Conservation (phyloP, 37 sponge, comb jelly and placozoan species). For the Halisarca cf. caerulea region DNA sequence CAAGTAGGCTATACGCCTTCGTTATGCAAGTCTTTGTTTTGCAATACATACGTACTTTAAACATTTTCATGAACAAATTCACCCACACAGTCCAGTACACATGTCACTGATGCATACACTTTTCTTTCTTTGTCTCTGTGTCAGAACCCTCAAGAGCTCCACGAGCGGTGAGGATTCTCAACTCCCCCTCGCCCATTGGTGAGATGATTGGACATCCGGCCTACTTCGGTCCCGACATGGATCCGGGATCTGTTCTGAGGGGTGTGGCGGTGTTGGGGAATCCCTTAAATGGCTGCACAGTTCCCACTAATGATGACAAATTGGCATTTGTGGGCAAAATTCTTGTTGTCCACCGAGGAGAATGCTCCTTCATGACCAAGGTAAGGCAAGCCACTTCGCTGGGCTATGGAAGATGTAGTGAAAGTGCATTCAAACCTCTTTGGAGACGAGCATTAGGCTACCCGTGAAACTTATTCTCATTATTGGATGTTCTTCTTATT, state of each 20-base stretch:
- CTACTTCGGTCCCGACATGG: slow-evolving; percentile 4
- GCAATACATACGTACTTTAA: no score
- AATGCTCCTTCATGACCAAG: slow-evolving; percentile 91
- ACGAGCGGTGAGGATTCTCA: neutral
- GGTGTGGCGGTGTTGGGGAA: slow-evolving; percentile 22
- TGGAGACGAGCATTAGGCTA: no score
- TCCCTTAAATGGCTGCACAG: slow-evolving; percentile 37
- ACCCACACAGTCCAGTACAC: no score
- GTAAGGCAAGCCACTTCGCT: no score
- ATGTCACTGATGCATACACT: slow-evolving; percentile 53
- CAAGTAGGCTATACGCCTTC: no score
- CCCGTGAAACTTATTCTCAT: no score
- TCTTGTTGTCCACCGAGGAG: slow-evolving; percentile 69
- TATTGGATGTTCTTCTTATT: no score
- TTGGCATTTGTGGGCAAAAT: slow-evolving; percentile 46
- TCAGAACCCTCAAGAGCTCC: neutral
- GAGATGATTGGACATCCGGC: neutral
- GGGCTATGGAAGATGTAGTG: no score
- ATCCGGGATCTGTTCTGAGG: neutral
- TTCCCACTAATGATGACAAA: neutral
- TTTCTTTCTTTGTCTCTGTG: slow-evolving; percentile 59
- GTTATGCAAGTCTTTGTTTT: no score
- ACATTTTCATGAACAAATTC: no score
- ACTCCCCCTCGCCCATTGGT: neutral
- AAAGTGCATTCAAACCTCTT: no score